Conservation (phyloP, 2,888 invertebrate species). For the Coecobrya sp. region DNA sequence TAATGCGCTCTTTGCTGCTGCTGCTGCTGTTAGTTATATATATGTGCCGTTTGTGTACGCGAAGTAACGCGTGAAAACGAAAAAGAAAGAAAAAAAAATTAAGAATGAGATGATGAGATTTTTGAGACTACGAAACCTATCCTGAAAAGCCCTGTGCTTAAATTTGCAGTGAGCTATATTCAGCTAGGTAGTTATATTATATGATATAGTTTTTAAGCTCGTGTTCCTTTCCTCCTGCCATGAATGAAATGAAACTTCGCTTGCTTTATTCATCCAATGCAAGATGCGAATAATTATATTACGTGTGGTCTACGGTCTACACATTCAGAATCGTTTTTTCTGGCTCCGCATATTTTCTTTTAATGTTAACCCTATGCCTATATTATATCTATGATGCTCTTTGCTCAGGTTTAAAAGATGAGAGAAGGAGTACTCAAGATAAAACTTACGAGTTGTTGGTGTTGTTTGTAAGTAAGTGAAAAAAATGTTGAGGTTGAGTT, state of each 20-base stretch:
- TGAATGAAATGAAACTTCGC: slow-evolving; percentile 59
- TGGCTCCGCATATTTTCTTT: slow-evolving; percentile 24
- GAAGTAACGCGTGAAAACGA: slow-evolving; percentile 35
- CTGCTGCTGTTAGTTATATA: too few species aligned
- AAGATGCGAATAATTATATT: neutral
- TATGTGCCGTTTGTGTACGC: neutral
- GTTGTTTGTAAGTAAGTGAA: neutral
- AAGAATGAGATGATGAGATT: slow-evolving; percentile 28
- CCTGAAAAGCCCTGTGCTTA: neutral
- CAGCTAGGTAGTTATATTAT: neutral
- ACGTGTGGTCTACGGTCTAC: neutral
- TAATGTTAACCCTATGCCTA: slow-evolving; percentile 1
- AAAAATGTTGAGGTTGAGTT: slow-evolving; percentile 57
- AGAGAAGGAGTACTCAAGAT: slow-evolving; percentile 8
- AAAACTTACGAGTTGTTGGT: slow-evolving; percentile 5
- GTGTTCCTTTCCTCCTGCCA: slow-evolving; percentile 16
- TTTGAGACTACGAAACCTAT: neutral
- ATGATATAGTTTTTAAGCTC: too few species aligned
- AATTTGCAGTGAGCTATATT: neutral
- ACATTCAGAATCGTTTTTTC: neutral
- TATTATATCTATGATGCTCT: neutral
- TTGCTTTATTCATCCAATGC: slow-evolving; percentile 46
- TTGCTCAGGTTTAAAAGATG: neutral
- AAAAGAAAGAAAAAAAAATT: slow-evolving; percentile 17
- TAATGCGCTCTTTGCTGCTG: too few species aligned